Percentiles rank a stretch among this genome's conserved stretches.
Evolutionary conservation across 2,113 vertebrate species (phyloP).

Genomic region (Ceyx melanurus): DNA sequence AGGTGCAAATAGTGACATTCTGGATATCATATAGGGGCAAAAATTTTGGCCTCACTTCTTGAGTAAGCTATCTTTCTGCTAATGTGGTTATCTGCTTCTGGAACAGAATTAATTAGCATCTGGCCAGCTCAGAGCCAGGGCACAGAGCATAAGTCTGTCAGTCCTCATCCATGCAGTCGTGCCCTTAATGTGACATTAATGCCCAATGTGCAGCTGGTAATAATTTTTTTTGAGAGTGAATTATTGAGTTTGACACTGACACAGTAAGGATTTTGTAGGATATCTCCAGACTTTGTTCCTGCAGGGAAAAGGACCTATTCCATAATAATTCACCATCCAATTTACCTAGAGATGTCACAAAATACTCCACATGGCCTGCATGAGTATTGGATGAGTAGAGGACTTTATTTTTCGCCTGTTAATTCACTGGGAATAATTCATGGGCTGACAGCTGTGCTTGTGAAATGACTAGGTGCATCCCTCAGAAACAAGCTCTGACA

Average conservation of each 20-base stretch:
- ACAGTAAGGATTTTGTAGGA: background rate
- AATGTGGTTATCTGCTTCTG: background rate
- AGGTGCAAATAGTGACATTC: background rate
- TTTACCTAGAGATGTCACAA: conserved; percentile 16
- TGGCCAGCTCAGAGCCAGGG: background rate
- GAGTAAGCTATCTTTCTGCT: background rate
- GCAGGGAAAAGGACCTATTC: background rate
- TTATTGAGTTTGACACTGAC: conserved; percentile 5
- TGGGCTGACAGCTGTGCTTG: conserved; percentile 1
- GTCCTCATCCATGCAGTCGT: background rate
- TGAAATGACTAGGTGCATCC: conserved; percentile 26
- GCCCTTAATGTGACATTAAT: background rate
- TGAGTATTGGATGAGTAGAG: background rate
- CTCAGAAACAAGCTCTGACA: conserved; percentile 29
- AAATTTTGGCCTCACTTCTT: background rate
- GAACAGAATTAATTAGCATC: background rate
- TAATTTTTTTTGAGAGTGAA: background rate
- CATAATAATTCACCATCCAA: background rate
- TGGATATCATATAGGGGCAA: background rate
- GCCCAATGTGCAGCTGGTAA: background rate
- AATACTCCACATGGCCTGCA: background rate
- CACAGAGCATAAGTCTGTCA: background rate
- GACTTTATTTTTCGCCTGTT: background rate
- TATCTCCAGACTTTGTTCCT: background rate
- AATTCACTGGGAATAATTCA: conserved; percentile 48